phyloP scores from a whole-genome alignment of 2,113 vertebrate genomes.

The Anguilla rostrata region DNA sequence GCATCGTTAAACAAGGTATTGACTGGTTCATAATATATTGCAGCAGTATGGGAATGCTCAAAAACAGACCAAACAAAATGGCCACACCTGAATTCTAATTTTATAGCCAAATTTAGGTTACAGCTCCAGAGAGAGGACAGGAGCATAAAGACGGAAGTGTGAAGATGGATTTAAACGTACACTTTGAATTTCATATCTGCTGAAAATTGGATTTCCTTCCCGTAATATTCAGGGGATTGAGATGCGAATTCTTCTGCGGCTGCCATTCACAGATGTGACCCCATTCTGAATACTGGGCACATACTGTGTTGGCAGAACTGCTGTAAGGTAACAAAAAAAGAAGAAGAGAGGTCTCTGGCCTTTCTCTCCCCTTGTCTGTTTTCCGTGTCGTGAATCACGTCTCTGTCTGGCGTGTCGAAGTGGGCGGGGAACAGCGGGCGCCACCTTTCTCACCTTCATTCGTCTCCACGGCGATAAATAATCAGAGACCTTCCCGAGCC shows the following conservation, averaged over 20 bases:
- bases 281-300: neutral
- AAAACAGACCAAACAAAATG: neutral
- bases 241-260: conserved; percentile 36
- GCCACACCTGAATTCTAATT: neutral
- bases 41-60: neutral
- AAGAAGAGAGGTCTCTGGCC: neutral
- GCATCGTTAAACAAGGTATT: neutral
- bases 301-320: neutral
- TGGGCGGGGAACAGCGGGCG: neutral
- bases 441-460: neutral
- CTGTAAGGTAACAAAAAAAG: neutral
- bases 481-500: neutral
- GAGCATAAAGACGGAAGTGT: neutral
- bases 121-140: neutral
- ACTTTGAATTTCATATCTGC: neutral
- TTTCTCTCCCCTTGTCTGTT: neutral
- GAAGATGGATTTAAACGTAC: neutral
- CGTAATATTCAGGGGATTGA: conserved; percentile 45
- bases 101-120: neutral
- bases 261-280: neutral
- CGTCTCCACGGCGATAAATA: neutral
- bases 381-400: neutral
- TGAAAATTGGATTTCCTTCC: neutral
- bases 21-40: too few species aligned
- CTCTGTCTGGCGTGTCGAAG: neutral